Base-by-base conservation (phyloP, 2,113 vertebrate genomes). In the Notarius lentiginosus region DNA sequence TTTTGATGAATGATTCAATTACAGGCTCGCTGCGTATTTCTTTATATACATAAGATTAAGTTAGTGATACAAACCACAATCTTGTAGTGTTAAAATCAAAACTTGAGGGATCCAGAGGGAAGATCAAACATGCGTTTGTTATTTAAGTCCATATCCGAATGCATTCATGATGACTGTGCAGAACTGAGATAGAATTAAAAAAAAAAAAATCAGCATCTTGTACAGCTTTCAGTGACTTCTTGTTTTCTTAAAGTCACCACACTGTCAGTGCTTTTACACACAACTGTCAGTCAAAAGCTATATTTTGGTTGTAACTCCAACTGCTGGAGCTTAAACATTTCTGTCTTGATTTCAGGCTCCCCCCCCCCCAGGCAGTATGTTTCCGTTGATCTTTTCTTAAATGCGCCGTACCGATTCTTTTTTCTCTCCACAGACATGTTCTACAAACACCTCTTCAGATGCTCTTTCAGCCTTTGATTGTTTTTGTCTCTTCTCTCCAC, bases 401-500 rank as follows among this genome's bases (percentile, higher is more conserved):
- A 87, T 4, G 76, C 70, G 86, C 82, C 70, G 55, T 82, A 73
- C 79, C 86, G 86, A 83, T 87, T 77, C 60, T n/a, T 87, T 58
- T 56, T 56, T 41, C 14, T 14, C 73, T 76, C 24, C 63, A 18
- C 27, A 87, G 41, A 47, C 72, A 47, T 22, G 41, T 83, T 83
- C 51, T 55, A 7, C 68, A 53, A 55, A 63, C 17, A 20, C 58
- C 24, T 87, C 68, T 49, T 27, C 18, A 51, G 58, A 61, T 4
- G 15, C 41, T 51, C 34, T 63, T 75, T 70, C 27, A 47, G 53
- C 53, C 18, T 82, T 24, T 34, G 34, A 24, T 34, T 2, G 0
- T 30, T 7, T 89, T 73, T 72, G 72, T 87, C 30, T 10, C 55
- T 49, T 58, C 83, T 90, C 90, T 92, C 93, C 92, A 91, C 93